Evolutionary conservation across 2,113 vertebrate genomes (phyloP), one percentile per base, ranked within the genome.

Genomic region (Grallaria varia): DNA sequence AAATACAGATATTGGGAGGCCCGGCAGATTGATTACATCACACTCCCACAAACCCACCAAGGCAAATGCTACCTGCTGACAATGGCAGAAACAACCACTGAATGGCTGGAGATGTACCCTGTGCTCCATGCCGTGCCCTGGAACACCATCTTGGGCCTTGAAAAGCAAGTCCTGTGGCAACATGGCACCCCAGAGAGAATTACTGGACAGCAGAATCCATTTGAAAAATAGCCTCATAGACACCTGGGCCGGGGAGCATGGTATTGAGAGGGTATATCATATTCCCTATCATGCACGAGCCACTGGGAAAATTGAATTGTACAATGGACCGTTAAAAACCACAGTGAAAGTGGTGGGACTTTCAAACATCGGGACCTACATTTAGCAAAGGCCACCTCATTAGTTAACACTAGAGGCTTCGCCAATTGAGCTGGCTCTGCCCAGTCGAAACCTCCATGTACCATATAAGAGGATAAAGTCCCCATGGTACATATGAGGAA

Each of bases 241-340:
- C 16, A 4, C 5, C 8, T 33, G 23, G 23, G 59, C 18, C 52
- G 59, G 33, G 56, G 31, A 44, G 8, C 4, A 24, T 0, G 0
- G 16, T 22, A 21, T 18, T 30, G 10, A 45, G 1, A 14, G 20
- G 10, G 2, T 15, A 11, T 53, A 11, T n/a, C 37, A 24, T 24
- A 17, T 14, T 73, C 12, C 20, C 53, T 45, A 5, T 7, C 28
- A 24, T 9, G 16, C 27, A 14, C 10, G 11, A 10, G 31, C 15
- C 37, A 37, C 60, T 12, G 39, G 28, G 20, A 47, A 47, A 53
- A 31, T 5, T 5, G 44, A 39, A 21, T 9, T 6, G 20, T 21
- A 18, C 4, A 45, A 17, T 12, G 23, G 12, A 30, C 6, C 14
- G 53, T 31, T 53, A 47, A 53, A 53, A 68, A 21, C 3, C 16